Evolutionary conservation across 2,797 vertebrate species (phyloP), one percentile per base, ranked within the genome.

Genomic region (Onychomys leucogaster): DNA sequence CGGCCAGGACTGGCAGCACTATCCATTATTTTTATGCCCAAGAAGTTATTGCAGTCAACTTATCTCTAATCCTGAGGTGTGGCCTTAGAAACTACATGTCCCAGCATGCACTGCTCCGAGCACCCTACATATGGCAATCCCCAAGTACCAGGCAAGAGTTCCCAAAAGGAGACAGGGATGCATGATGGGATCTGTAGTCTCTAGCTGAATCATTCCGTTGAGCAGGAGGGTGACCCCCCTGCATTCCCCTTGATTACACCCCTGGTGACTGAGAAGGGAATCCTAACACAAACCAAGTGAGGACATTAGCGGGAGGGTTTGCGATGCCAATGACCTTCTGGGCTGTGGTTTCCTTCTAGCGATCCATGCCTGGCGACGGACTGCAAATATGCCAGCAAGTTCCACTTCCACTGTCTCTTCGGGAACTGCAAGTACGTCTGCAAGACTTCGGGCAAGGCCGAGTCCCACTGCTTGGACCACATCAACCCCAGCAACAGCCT

Each of bases 401-500:
- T 99, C 99, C 99, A 99, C 99, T 99, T 99, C 99, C 99, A 99
- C 98, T 99, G 99, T 99, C 99, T 99, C 98, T 99, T 99, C 85
- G 99, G 99, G 97, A 99, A 99, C 98, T 99, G 99, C 99, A 99
- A 99, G 98, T 99, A 99, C 25, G 99, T 99, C 96, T 99, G 99
- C 98, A 99, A 99, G 98, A 99, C 99, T 46, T 99, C 99, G 0
- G 99, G 99, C 94, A 99, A 99, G 98, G 99, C 99, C 0, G 99
- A 99, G 98, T 99, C 99, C 93, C 99, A 99, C 98, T 99, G 99
- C 98, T 98, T 99, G 98, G 99, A 99, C 99, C 99, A 99, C 99
- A 99, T 99, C 99, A 99, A 99, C 98, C 99, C 99, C 98, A 99
- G 99, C 99, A 99, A 99, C 98, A 99, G 99, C 98, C 98, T 99